Evolutionary conservation across 2,113 vertebrate genomes (phyloP).

Genomic region (Scomber colias): DNA sequence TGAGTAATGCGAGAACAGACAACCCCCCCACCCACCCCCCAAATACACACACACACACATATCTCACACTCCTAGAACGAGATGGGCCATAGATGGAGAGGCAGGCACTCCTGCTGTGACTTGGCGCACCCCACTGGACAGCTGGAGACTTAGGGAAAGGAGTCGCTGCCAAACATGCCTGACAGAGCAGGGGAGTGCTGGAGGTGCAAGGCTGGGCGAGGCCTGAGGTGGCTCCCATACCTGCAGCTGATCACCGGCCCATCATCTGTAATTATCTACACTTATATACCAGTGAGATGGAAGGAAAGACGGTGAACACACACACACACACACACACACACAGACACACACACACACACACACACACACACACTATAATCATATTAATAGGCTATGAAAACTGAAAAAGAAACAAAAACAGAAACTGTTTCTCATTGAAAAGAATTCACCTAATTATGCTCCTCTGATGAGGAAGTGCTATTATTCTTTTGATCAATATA

Average conservation of each 20-base stretch:
- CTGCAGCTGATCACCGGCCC: slow-evolving; percentile 85
- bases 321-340: slow-evolving; percentile 24
- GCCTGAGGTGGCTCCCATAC: slow-evolving; percentile 84
- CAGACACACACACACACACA: slow-evolving; percentile 24
- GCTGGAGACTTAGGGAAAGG: slow-evolving; percentile 92
- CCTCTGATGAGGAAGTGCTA: slow-evolving; percentile 12
- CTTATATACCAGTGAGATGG: slow-evolving; percentile 74
- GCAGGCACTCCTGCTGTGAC: slow-evolving; percentile 95
- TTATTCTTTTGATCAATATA: slow-evolving; percentile 53
- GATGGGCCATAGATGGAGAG: slow-evolving; percentile 86
- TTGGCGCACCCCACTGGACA: slow-evolving; percentile 96
- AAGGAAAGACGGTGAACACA: slow-evolving; percentile 29
- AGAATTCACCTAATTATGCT: slow-evolving; percentile 34
- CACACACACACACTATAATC: slow-evolving; percentile 13
- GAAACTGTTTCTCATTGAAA: slow-evolving; percentile 4
- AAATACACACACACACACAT: slow-evolving; percentile 12
- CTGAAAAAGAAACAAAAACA: slow-evolving; percentile 2
- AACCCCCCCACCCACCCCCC: slow-evolving; percentile 32
- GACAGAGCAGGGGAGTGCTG: slow-evolving; percentile 83
- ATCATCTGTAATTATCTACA: slow-evolving; percentile 86
- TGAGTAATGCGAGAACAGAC: slow-evolving; percentile 82
- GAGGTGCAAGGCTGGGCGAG: slow-evolving; percentile 77
- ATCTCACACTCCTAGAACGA: slow-evolving; percentile 61
- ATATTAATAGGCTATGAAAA: slow-evolving; percentile 27
- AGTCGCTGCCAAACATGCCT: slow-evolving; percentile 89